Base-by-base conservation (phyloP, 2,888 invertebrate species). In the Merodon equestris region DNA sequence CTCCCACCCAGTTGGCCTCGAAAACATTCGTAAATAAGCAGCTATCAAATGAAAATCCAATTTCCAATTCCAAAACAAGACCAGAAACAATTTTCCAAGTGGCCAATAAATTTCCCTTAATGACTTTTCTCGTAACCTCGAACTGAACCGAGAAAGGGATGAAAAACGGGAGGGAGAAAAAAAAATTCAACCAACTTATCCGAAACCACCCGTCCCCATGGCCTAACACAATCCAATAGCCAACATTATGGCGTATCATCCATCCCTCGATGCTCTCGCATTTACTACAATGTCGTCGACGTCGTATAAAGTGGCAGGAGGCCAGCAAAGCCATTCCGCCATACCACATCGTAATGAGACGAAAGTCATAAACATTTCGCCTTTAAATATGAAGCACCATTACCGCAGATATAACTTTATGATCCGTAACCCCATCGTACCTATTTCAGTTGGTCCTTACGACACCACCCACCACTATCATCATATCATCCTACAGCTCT, bases 1-100 rank as follows among this genome's bases (percentile, higher is more conserved):
- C n/a, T 38, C 9, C 42, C 47, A 5, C 15, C 48, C 18, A 10
- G 5, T 17, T 12, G 1, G 5, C 27, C 38, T 38, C 9, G 34
- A 67, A 77, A 70, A 64, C 53, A 27, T 70, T 45, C 60, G 74
- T 70, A 74, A 79, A 70, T 60, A 79, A 79, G 19, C 74, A 63
- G 50, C 58, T 64, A 63, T 79, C 73, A 68, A 73, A 73, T 73
- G 58, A 63, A 64, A 73, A 58, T 57, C 58, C 79, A 73, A 79
- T 68, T 74, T 36, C 68, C 67, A 77, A 77, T 73, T 77, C 60
- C 58, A 64, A 58, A 60, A 64, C 74, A 64, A 74, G 58, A 68
- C 79, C 68, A 68, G 66, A 73, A 79, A 74, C 79, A 79, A 79
- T 79, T 79, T 79, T 74, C 74, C 74, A 74, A 74, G 74, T 70